Base-by-base conservation (phyloP, 2,888 invertebrate genomes). In the Ctenicera cuprea region DNA sequence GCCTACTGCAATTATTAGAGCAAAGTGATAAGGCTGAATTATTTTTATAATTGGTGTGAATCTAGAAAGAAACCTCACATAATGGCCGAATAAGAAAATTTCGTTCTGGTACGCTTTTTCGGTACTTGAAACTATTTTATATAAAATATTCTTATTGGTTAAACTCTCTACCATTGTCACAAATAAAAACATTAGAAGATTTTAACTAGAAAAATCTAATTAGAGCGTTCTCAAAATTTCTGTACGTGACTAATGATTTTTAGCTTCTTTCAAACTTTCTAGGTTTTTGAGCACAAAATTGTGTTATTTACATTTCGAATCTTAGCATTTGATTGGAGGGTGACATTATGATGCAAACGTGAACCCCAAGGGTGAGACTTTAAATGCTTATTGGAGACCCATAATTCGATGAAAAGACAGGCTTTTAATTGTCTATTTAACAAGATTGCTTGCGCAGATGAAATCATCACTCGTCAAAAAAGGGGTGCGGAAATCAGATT, bases 381-480 rank as follows among this genome's bases (percentile, higher is more conserved):
- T 70, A 76, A 83, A 81, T 79, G 80, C 76, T 81, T 81, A 84
- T 84, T 84, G 84, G 84, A 80, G 80, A 77, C 78, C 77, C 79
- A 79, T 82, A 83, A 84, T 82, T 82, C 80, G 81, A 81, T 82
- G 83, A 83, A 82, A 82, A 81, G 82, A 81, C 83, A 81, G 80
- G 80, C 81, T 82, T 82, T 80, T 80, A 81, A 77, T 76, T 74
- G 64, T 73, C 73, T 59, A 50, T 69, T 62, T 68, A 71, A 63
- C 62, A 59, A 52, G 64, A 67, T 73, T 64, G 57, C 68, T 52
- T 30, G 22, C 63, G 64, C 38, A 38, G 26, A 57, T 43, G 52
- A 52, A 71, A 43, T 71, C 45, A 41, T 43, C 59, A 30, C 52
- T 52, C 52, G 20, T 64, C 33, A 37, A 52, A 14, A n/a, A 54